Evolutionary conservation across 2,113 vertebrate genomes (phyloP).

Genomic region (Garra rufa): DNA sequence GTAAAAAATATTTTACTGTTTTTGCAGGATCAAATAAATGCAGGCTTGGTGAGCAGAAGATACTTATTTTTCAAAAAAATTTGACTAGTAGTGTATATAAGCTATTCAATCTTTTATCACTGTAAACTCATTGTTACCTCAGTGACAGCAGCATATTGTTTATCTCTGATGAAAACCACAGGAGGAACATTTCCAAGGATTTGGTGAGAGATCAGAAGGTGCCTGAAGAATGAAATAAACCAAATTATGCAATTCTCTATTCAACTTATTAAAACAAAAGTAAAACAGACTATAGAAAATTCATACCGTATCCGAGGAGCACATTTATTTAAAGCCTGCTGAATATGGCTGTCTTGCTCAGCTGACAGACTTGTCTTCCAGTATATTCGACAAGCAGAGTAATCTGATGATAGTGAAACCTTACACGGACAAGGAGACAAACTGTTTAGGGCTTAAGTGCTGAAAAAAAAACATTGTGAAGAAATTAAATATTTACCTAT

Average conservation of each 20-base stretch:
- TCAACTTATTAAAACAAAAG: neutral
- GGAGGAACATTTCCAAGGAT: conserved; percentile 78
- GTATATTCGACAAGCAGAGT: conserved; percentile 80
- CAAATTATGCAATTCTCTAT: neutral
- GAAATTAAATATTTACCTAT: no score
- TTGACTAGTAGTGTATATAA: no score
- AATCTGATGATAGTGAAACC: conserved; percentile 81
- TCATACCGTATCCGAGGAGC: conserved; percentile 78
- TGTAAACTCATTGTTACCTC: conserved; percentile 71
- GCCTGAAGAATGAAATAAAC: conserved; percentile 69
- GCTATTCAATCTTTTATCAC: neutral
- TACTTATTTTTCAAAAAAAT: no score
- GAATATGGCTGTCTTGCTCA: conserved; percentile 63
- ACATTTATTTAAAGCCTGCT: conserved; percentile 68
- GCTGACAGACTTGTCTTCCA: conserved; percentile 73
- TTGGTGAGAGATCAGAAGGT: conserved; percentile 80
- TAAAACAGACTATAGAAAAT: neutral
- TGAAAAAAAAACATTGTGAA: neutral
- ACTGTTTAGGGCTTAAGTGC: neutral
- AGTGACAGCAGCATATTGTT: conserved; percentile 69
- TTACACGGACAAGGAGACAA: conserved; percentile 51
- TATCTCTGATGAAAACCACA: conserved; percentile 81
- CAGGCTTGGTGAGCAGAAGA: no score
- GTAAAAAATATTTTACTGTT: no score
- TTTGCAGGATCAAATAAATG: no score